Evolutionary conservation across 53 echinoderm and acorn worm genomes (phyloP).

Genomic region (Crossaster papposus): DNA sequence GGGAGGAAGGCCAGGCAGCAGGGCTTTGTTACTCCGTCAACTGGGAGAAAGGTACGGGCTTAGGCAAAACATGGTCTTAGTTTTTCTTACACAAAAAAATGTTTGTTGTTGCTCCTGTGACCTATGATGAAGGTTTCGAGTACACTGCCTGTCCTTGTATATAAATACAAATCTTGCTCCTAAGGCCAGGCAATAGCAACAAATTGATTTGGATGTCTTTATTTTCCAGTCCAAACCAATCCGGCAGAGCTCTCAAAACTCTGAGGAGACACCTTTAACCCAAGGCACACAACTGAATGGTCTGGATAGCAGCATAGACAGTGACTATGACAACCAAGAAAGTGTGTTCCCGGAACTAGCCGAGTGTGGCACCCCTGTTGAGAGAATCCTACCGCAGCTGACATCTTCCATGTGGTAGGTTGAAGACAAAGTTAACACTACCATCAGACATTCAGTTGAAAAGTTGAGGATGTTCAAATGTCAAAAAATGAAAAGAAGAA

Average conservation of each 20-base stretch:
- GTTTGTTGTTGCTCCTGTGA: no score
- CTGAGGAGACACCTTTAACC: slow-evolving; percentile 65
- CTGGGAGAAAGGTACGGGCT: slow-evolving; percentile 31
- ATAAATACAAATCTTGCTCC: not conserved
- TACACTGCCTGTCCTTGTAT: no score
- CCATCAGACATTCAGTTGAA: no score
- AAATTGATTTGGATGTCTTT: not conserved
- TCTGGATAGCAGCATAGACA: slow-evolving; percentile 77
- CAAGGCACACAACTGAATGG: slow-evolving; percentile 73
- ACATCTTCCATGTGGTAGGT: slow-evolving; percentile 94
- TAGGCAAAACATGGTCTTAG: no score
- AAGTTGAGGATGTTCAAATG: no score
- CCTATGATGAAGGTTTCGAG: no score
- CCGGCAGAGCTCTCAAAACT: slow-evolving; percentile 40
- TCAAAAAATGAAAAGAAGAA: no score
- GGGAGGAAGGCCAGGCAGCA: slow-evolving; percentile 4
- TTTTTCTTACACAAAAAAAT: no score
- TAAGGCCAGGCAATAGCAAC: not conserved
- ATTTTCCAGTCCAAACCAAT: not conserved
- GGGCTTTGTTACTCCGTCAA: slow-evolving; percentile 15
- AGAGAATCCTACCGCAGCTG: slow-evolving; percentile 79
- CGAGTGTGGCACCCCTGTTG: slow-evolving; percentile 83
- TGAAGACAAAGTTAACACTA: not conserved
- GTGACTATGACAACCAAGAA: slow-evolving; percentile 75
- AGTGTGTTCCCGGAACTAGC: slow-evolving; percentile 79